Percentiles rank a stretch among this genome's conserved stretches.
Conservation (phyloP, 2,888 invertebrate species). For the Drosophila picticornis region DNA sequence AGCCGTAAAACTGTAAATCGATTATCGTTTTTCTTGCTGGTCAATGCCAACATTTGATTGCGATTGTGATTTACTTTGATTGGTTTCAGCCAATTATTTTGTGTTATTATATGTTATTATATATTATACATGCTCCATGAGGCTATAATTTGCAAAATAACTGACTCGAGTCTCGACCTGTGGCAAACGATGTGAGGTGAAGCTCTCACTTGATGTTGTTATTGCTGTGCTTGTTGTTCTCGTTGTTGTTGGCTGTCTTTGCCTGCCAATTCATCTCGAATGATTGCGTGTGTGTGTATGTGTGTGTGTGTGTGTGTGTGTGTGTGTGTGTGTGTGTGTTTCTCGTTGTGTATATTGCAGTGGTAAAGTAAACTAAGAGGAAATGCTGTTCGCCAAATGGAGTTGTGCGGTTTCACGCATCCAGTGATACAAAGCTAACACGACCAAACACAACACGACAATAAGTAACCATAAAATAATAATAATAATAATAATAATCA, state of each 20-base stretch:
- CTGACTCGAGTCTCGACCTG: constrained; percentile 1
- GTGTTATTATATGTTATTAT: constrained; percentile 3
- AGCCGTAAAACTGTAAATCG: neutral
- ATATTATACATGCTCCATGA: neutral
- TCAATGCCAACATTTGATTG: constrained; percentile 22
- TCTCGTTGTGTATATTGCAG: constrained; percentile 28
- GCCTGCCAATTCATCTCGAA: constrained; percentile 18
- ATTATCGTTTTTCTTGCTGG: neutral
- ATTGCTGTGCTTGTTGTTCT: constrained; percentile 7
- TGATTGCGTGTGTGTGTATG: constrained; percentile 8
- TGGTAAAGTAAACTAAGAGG: constrained; percentile 40
- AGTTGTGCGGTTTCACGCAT: constrained; percentile 32
- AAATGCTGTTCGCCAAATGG: constrained; percentile 56
- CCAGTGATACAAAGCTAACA: constrained; percentile 61
- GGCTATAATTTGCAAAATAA: constrained; percentile 26
- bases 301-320: constrained; percentile 10
- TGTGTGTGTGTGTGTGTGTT: constrained; percentile 4
- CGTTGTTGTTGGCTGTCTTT: constrained; percentile 6
- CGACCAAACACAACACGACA: constrained; percentile 41
- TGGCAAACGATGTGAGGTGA: constrained; percentile 5
- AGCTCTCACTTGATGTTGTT: constrained; percentile 12
- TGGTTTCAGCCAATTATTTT: constrained; percentile 11
- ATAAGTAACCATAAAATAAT: constrained; percentile 27
- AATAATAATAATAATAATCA: constrained; percentile 2
- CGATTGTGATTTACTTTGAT: neutral